Evolutionary conservation across 2,888 invertebrate genomes (phyloP), one percentile per base, ranked within the genome.

Genomic region (Thymelicus lineola): DNA sequence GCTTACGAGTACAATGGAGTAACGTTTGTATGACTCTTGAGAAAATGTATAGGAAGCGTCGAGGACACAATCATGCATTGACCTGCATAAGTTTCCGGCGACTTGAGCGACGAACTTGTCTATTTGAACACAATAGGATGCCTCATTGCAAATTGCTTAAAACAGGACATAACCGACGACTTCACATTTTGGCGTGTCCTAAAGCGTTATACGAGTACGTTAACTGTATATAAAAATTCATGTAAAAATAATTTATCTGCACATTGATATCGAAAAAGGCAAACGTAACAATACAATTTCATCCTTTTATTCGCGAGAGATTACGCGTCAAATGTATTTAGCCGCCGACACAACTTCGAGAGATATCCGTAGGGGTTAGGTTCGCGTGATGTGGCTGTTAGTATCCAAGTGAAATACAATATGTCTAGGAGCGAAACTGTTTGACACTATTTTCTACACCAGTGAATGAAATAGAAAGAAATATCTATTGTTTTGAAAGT

Each of bases 1-100:
- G 67, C 63, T 74, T 71, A 75, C 74, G 74, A 73, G 73, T 70
- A 75, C 75, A 75, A 73, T 75, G 58, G 62, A 71, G 71, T 74
- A 57, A 70, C 73, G 72, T 74, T 70, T 76, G 69, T 68, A 72
- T 71, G 74, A 42, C 68, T 69, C 57, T 53, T 65, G 64, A 62
- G 59, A 69, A 67, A 71, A 72, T 61, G 65, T 70, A 71, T 65
- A 73, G 72, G 71, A 73, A 72, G 70, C 65, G 50, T 67, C 46
- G 65, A 65, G 64, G 64, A 64, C 64, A 38, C 45, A 72, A n/a
- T 59, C 50, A 71, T 66, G 7, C 38, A 45, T 48, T 71, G 68
- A 67, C 71, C 70, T 62, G 63, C 58, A 50, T 63, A 59, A 20
- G 48, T 63, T 62, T 61, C 60, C 64, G 64, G 64, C 53, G 61